phyloP scores from a whole-genome alignment of 37 sponge, comb jelly and placozoan genomes.

The Halichondria panicea region DNA sequence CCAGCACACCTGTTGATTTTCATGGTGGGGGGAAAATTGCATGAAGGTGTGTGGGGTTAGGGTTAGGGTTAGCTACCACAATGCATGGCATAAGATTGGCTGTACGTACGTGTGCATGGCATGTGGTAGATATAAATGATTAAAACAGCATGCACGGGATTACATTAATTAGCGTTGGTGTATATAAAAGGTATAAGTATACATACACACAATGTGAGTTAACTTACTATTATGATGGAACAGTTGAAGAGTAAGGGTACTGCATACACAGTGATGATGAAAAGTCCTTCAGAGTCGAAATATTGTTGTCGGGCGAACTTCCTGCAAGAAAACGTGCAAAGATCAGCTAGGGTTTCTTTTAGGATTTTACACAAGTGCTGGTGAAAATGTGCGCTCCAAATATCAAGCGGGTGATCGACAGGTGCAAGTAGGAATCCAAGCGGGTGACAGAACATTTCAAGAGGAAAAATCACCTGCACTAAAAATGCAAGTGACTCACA shows the following conservation, averaged over 20 bases:
- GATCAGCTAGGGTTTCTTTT: not conserved
- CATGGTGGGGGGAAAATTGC: too few relatives aligned
- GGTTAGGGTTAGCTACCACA: not conserved
- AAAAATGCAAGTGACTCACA: too few relatives aligned
- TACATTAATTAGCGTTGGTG: too few relatives aligned
- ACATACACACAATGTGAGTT: not conserved
- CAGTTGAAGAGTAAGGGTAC: constrained; percentile 66
- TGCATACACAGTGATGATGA: constrained; percentile 51
- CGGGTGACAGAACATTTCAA: too few relatives aligned
- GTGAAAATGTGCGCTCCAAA: not conserved
- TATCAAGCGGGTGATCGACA: too few relatives aligned
- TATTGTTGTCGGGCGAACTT: constrained; percentile 51
- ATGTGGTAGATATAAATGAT: not conserved
- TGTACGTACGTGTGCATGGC: not conserved
- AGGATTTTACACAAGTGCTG: not conserved
- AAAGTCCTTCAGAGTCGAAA: constrained; percentile 58
- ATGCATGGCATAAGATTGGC: too few relatives aligned
- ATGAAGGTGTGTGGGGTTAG: too few relatives aligned
- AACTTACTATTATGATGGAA: constrained; percentile 58
- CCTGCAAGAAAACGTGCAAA: constrained; percentile 7
- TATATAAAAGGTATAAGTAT: too few relatives aligned
- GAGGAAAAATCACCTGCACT: too few relatives aligned
- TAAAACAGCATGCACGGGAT: not conserved
- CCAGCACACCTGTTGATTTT: constrained; percentile 39
- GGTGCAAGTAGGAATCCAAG: too few relatives aligned